A percentile compares a stretch with the other conserved stretches of the same genome.
These are phyloP conservation scores for Apocheima hispidaria DNA, from an alignment of 2,888 invertebrate genomes.

Conservation along the genomic window DNA sequence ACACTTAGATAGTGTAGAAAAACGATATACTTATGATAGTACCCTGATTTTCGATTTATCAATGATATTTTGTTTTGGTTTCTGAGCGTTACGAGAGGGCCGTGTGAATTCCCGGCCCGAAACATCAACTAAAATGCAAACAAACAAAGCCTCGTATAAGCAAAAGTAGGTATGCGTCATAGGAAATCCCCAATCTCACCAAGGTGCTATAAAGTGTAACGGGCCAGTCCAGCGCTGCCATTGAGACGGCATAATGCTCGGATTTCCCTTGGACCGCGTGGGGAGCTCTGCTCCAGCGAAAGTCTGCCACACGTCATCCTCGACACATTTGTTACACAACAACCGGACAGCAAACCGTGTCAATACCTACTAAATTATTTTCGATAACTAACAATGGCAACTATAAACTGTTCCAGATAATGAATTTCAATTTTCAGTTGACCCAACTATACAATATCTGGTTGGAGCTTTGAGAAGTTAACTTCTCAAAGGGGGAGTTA, in stretches of 20 bases:
- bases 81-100: neutral
- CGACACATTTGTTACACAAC: slow-evolving; percentile 73
- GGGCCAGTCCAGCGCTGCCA: slow-evolving; percentile 18
- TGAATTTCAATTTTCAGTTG: neutral
- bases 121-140: neutral
- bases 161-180: slow-evolving; percentile 47
- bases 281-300: slow-evolving; percentile 63
- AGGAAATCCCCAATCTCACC: slow-evolving; percentile 62
- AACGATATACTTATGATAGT: too few relatives aligned
- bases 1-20: too few relatives aligned
- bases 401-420: neutral
- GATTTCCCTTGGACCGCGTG: slow-evolving; percentile 62
- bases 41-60: too few relatives aligned
- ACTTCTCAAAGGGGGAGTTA: too few relatives aligned
- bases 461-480: too few relatives aligned
- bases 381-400: slow-evolving; percentile 5
- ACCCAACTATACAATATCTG: too few relatives aligned
- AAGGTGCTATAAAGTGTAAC: slow-evolving; percentile 12
- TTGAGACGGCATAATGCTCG: slow-evolving; percentile 51
- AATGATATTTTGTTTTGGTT: too few relatives aligned
- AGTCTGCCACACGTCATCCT: slow-evolving; percentile 71
- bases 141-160: neutral
- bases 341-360: slow-evolving; percentile 66
- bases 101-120: neutral
- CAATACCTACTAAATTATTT: slow-evolving; percentile 48